phyloP scores from a whole-genome alignment of 2,797 vertebrate genomes.

The Bucorvus abyssinicus region DNA sequence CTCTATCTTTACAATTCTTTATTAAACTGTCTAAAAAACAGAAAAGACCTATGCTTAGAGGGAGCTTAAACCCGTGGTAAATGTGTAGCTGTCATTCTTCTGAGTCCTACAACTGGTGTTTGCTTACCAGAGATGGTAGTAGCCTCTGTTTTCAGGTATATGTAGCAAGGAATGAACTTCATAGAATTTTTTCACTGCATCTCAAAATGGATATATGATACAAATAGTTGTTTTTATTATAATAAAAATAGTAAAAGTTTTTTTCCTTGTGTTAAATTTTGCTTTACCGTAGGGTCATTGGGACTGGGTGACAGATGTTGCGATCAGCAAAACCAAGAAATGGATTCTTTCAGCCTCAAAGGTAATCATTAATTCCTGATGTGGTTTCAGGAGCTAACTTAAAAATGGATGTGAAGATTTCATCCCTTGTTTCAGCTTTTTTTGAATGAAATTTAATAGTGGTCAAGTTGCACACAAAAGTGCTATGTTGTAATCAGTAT shows the following conservation, averaged over 20 bases:
- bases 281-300: conserved; percentile 75
- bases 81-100: background rate
- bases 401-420: background rate
- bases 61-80: background rate
- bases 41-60: background rate
- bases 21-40: background rate
- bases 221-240: background rate
- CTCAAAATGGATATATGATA: background rate
- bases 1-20: background rate
- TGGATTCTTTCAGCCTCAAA: conserved; percentile 80
- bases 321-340: conserved; percentile 74
- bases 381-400: background rate
- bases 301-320: conserved; percentile 83
- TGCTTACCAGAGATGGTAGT: background rate
- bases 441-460: background rate
- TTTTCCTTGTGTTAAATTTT: background rate
- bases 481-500: background rate
- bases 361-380: conserved; percentile 55
- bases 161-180: background rate
- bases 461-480: background rate
- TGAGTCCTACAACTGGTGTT: background rate
- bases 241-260: background rate
- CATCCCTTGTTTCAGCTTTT: background rate
- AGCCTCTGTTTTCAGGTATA: background rate
- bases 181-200: background rate